Conservation (phyloP, 2,797 vertebrate genomes). For the Chloroceryle inda region DNA sequence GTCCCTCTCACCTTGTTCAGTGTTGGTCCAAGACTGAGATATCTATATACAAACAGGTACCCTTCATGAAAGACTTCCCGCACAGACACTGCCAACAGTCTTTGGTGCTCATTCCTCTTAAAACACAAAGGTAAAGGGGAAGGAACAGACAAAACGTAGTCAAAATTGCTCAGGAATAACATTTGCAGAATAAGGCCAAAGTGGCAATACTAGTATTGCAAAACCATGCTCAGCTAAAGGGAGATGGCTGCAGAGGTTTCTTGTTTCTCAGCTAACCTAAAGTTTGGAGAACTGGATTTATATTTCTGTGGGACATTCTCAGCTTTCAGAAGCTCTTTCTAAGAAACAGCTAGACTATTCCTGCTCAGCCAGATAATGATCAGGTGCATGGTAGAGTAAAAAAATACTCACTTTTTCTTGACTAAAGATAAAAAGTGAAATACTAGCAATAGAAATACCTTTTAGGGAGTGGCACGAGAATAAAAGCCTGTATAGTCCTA, state of each 20-base stretch:
- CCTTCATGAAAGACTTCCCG: background rate
- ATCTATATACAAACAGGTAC: background rate
- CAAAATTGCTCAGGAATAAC: background rate
- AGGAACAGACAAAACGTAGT: background rate
- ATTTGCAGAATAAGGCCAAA: background rate
- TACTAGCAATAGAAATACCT: background rate
- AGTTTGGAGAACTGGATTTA: background rate
- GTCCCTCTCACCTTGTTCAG: background rate
- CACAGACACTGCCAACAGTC: background rate
- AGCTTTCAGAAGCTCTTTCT: constrained; percentile 5
- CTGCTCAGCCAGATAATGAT: background rate
- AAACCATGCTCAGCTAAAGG: background rate
- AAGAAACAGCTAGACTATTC: constrained; percentile 9
- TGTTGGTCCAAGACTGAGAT: background rate
- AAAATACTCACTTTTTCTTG: background rate
- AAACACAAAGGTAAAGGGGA: background rate
- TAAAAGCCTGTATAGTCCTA: background rate
- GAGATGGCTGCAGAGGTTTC: background rate
- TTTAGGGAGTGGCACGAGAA: background rate
- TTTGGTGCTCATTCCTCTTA: background rate
- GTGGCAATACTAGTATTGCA: background rate
- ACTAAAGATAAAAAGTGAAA: background rate
- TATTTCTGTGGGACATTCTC: background rate
- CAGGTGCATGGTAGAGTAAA: background rate
- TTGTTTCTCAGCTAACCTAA: background rate